phyloP scores from a whole-genome alignment of 2,113 vertebrate species.

The Prunella himalayana region DNA sequence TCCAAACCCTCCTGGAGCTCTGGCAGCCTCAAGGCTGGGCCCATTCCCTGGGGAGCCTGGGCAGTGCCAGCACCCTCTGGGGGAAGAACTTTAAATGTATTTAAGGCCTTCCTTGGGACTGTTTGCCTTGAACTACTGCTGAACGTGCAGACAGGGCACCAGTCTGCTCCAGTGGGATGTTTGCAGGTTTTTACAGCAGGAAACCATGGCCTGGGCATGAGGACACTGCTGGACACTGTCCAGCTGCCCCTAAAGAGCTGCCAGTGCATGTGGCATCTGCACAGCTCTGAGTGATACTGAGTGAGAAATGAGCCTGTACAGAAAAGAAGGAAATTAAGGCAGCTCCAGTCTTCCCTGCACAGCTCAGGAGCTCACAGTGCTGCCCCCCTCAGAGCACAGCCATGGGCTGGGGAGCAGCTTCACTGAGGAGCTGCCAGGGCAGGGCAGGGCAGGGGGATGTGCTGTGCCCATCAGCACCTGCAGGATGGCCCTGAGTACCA shows the following conservation, averaged over 20 bases:
- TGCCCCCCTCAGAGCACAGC: fast-evolving
- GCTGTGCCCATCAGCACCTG: neutral
- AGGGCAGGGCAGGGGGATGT: fast-evolving
- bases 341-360: neutral
- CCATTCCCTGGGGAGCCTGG: neutral
- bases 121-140: neutral
- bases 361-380: neutral
- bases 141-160: neutral
- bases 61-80: neutral
- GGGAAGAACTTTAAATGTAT: neutral
- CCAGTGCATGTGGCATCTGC: neutral
- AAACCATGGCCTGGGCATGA: neutral
- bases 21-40: fast-evolving
- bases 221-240: neutral
- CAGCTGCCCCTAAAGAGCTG: neutral
- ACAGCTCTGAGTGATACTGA: neutral
- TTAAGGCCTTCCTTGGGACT: neutral
- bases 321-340: neutral
- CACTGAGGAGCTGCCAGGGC: neutral
- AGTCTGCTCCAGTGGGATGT: neutral
- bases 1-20: neutral
- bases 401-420: neutral
- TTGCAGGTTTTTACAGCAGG: neutral
- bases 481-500: neutral
- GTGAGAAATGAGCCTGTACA: neutral